Base-by-base conservation (phyloP, 2,888 invertebrate genomes). In the Stenchaetothrips biformis region DNA sequence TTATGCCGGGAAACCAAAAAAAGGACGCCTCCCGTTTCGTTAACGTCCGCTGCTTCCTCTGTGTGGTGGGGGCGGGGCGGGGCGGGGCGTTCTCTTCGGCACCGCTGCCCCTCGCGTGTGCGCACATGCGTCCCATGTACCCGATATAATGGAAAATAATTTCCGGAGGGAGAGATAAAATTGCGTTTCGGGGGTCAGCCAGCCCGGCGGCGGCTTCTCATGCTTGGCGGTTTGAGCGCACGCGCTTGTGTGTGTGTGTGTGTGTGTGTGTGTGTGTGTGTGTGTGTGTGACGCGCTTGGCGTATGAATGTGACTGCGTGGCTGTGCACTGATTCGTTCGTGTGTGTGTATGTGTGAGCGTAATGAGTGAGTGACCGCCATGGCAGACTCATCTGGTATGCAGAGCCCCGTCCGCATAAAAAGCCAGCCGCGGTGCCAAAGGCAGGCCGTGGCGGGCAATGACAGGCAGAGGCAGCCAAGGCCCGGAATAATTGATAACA, bases 401-500 rank as follows among this genome's bases (percentile, higher is more conserved):
- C 67, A 21, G 25, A 11, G 9, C 25, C 67, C 13, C 25, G 67
- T 2, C 67, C 9, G 25, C 1, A 7, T 7, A 6, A 74, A 74
- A 74, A 25, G 25, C 9, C 25, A 74, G 37, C 37, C 37, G 37
- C 18, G 25, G 21, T 11, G 67, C 25, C 53, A 16, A 53, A 25
- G 7, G 67, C 67, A 13, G 13, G 4, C 11, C 16, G 67, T 21
- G 67, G 21, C 21, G 67, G 37, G 37, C 37, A 37, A 37, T 74
- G 67, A 21, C 67, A 25, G 67, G 25, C 67, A 8, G 25, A 25
- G 53, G 16, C 53, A 9, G 13, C 53, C 53, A 13, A 74, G 9
- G 67, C 6, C 21, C 67, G 67, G 67, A 74, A 74, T 74, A 74
- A 74, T 74, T 74, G 67, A 74, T 74, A 74, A 74, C 67, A 25